Percentiles rank a stretch among this genome's conserved stretches.
Evolutionary conservation across 2,113 vertebrate species (phyloP).

Genomic region (Andinoacara biseriatus): DNA sequence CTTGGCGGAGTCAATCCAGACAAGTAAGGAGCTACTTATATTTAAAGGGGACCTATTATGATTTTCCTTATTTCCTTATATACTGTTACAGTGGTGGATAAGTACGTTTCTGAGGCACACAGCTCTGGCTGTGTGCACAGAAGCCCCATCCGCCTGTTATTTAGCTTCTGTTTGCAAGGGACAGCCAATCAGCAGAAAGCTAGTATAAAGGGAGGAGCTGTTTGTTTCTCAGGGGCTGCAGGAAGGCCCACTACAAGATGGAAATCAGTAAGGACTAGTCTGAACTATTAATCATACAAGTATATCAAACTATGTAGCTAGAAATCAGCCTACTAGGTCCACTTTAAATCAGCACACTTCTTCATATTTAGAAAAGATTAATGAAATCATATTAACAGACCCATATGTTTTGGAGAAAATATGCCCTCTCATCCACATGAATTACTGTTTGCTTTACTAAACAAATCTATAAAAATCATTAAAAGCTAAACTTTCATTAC

Average conservation of each 20-base stretch:
- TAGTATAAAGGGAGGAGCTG: background rate
- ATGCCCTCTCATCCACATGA: background rate
- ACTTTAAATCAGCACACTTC: background rate
- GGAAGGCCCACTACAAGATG: background rate
- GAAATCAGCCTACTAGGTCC: background rate
- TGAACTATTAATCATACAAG: background rate
- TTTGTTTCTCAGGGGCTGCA: background rate
- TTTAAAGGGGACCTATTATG: background rate
- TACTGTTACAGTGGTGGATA: background rate
- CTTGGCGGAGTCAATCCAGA: conserved; percentile 2
- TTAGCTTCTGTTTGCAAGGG: background rate
- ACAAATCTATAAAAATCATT: background rate
- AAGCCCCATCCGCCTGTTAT: background rate
- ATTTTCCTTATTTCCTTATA: background rate
- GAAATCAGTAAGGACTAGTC: background rate
- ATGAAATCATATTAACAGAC: background rate
- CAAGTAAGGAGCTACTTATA: background rate
- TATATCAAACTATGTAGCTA: background rate
- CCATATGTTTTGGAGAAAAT: background rate
- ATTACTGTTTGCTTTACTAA: background rate
- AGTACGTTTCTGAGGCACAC: background rate
- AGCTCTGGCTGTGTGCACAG: background rate
- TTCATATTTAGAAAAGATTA: background rate
- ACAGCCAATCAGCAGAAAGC: background rate
- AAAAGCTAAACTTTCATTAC: background rate